These are phyloP conservation scores for Pluvianellus socialis DNA, from an alignment of 2,113 vertebrate genomes.

Conservation along the genomic window DNA sequence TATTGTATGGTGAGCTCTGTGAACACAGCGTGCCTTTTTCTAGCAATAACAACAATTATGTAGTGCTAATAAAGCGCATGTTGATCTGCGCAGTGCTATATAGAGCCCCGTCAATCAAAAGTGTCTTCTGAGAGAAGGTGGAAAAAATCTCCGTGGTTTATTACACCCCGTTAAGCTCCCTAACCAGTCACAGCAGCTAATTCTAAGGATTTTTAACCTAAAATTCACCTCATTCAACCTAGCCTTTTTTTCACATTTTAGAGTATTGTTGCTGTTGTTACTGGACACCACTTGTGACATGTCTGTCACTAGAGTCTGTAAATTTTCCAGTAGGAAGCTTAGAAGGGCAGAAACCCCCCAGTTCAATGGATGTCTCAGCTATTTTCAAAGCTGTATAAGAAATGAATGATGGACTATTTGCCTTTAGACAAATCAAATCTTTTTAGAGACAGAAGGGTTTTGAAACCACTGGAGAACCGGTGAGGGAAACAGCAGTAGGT, in stretches of 20 bases:
- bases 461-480: background rate
- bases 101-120: background rate
- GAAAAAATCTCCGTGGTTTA: background rate
- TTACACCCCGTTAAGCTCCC: background rate
- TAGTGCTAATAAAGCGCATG: background rate
- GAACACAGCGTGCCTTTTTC: background rate
- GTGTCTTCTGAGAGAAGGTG: background rate
- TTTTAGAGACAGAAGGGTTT: background rate
- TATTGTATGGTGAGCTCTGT: background rate
- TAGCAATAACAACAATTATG: background rate
- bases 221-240: background rate
- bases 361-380: background rate
- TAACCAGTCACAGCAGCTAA: background rate
- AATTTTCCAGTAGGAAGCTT: background rate
- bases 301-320: background rate
- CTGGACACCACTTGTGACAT: background rate
- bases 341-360: background rate
- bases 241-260: background rate
- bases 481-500: background rate
- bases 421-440: background rate
- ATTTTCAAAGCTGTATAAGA: background rate
- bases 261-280: background rate
- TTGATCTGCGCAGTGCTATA: background rate
- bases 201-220: background rate
- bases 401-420: background rate